Evolutionary conservation across 1,140 invertebrate species (phyloP), one percentile per base, ranked within the genome.

Genomic region (Drosophila busckii): DNA sequence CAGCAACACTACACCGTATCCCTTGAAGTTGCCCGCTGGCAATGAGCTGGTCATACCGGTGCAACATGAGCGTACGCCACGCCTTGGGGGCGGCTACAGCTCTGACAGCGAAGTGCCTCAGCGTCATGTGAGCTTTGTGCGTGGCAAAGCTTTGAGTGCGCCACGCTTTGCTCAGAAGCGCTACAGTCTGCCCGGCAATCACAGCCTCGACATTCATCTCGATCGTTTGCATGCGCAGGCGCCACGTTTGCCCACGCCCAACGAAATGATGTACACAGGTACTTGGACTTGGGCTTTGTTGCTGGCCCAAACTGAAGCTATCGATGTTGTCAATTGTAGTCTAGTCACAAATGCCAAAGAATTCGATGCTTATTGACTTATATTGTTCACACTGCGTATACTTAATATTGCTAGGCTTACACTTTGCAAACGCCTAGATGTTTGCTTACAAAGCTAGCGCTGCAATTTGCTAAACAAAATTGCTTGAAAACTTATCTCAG

Each of bases 91-190:
- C 0, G 83, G 83, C n/a, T 85, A 75, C 44, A 60, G 83, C 46
- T 86, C 84, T 31, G 84, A 86, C 34, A 80, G 54, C 15, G 76
- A 80, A 32, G 19, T 60, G 2, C 80, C 60, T 12, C 56, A 69
- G 19, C 59, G 55, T 40, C 9, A 62, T 23, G 91, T 91, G 63
- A 91, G 92, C 89, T 90, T 86, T 91, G 90, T 2, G 89, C 45
- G 22, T 91, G 63, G 84, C 88, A 91, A 62, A 88, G 89, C 38
- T 83, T 87, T 65, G 1, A 19, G 31, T 31, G 66, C 71, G 12
- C 42, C 67, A 4, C 80, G 70, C 7, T 75, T 56, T 38, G 63
- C 64, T 26, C 89, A 88, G 65, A 90, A 88, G 54, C 87, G 87
- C 41, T 84, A 87, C 35, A 88, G 86, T 44, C 75, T 88, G 31